phyloP scores from a whole-genome alignment of 2,797 vertebrate genomes.

The Rhinella marina region DNA sequence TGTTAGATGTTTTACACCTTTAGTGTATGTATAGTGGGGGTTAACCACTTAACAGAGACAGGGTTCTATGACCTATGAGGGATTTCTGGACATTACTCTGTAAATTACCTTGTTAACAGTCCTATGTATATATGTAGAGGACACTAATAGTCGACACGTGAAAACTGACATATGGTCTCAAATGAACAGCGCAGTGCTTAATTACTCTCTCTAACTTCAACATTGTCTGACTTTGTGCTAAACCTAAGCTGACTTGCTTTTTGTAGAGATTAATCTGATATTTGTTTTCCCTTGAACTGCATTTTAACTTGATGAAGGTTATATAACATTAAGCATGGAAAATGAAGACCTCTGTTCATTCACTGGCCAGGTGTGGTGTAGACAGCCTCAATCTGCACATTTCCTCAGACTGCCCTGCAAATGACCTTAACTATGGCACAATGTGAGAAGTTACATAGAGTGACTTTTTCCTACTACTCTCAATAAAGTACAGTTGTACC shows the following conservation, averaged over 20 bases:
- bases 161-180: neutral
- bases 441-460: conserved; percentile 54
- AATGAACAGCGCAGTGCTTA: neutral
- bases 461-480: conserved; percentile 13
- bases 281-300: conserved; percentile 47
- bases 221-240: conserved; percentile 6
- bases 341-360: conserved; percentile 66
- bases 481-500: conserved; percentile 27
- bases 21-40: no score
- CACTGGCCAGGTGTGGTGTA: conserved; percentile 69
- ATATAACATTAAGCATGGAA: conserved; percentile 62
- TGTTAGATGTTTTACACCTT: no score
- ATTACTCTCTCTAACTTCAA: conserved; percentile 3
- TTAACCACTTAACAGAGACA: no score
- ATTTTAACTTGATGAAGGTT: conserved; percentile 59
- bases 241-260: conserved; percentile 17
- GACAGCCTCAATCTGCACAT: conserved; percentile 67
- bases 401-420: conserved; percentile 70
- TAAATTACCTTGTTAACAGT: neutral
- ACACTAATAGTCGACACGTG: neutral
- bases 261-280: conserved; percentile 53
- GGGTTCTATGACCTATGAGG: neutral
- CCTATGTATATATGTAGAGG: neutral
- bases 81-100: neutral
- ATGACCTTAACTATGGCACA: conserved; percentile 67